Evolutionary conservation across 2,888 invertebrate species (phyloP).

Genomic region (Charanyca ferruginea): DNA sequence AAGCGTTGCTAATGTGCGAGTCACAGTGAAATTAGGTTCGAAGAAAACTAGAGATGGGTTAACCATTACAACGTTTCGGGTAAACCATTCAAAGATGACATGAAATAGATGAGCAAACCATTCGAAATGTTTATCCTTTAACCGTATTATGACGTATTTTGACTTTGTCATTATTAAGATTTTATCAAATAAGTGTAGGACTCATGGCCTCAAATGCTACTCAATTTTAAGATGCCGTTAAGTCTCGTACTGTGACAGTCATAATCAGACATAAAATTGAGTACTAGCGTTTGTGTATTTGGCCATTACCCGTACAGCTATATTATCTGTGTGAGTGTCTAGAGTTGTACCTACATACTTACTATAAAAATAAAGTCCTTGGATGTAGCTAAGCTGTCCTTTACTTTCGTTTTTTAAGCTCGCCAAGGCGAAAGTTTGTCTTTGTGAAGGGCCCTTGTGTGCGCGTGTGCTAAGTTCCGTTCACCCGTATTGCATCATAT

Average conservation of each 20-base stretch:
- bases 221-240: no score
- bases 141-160: background rate
- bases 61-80: conserved; percentile 3
- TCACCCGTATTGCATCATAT: conserved; percentile 64
- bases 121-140: conserved; percentile 37
- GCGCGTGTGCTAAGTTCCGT: conserved; percentile 58
- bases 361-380: no score
- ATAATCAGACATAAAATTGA: no score
- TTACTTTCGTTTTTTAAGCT: background rate
- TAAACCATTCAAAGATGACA: conserved; percentile 15
- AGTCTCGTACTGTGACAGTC: no score
- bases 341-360: background rate
- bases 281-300: no score
- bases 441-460: conserved; percentile 49
- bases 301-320: no score
- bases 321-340: no score
- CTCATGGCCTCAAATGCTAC: no score
- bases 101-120: conserved; percentile 40
- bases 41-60: conserved; percentile 16
- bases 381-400: background rate
- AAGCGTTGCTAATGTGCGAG: conserved; percentile 32
- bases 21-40: conserved; percentile 47
- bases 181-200: background rate
- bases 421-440: conserved; percentile 3
- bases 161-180: background rate